A percentile compares a stretch with the other conserved stretches of the same genome.
Conservation (phyloP, 1,140 invertebrate genomes). For the Homalodisca vitripennis region DNA sequence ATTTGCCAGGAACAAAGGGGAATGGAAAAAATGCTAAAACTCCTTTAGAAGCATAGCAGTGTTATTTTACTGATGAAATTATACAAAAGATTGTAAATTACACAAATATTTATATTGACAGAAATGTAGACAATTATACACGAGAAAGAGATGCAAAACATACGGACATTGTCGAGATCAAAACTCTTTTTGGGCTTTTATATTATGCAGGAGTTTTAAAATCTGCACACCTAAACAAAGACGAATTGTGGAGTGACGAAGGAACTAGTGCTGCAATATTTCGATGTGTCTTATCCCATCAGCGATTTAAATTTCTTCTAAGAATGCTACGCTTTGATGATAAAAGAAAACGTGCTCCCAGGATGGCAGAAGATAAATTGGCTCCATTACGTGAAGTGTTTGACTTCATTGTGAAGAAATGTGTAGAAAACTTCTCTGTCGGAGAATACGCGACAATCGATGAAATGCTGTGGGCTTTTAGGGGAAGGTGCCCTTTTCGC, state of each 20-base stretch:
- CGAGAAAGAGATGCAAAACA: background rate
- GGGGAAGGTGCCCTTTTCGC: constrained; percentile 46
- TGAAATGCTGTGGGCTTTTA: constrained; percentile 46
- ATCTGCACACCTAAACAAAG: constrained; percentile 30
- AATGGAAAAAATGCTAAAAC: constrained; percentile 23
- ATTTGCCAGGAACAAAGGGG: constrained; percentile 13
- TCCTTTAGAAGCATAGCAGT: constrained; percentile 23
- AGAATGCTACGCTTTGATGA: constrained; percentile 42
- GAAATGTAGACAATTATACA: background rate
- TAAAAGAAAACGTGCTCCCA: constrained; percentile 40
- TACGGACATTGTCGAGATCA: constrained; percentile 15
- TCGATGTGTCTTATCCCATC: constrained; percentile 38
- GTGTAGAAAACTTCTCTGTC: constrained; percentile 38
- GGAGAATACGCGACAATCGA: constrained; percentile 43
- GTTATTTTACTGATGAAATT: constrained; percentile 36
- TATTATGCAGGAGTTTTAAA: too few relatives aligned
- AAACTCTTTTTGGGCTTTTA: too few relatives aligned
- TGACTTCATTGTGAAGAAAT: constrained; percentile 43
- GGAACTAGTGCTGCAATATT: constrained; percentile 31
- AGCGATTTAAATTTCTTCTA: constrained; percentile 44
- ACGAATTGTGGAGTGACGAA: constrained; percentile 33
- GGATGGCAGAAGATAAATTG: constrained; percentile 44
- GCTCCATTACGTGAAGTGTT: constrained; percentile 44
- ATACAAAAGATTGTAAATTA: constrained; percentile 31
- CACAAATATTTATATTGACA: constrained; percentile 35